Base-by-base conservation (phyloP, 2,113 vertebrate species). In the Lepisosteus osseus region DNA sequence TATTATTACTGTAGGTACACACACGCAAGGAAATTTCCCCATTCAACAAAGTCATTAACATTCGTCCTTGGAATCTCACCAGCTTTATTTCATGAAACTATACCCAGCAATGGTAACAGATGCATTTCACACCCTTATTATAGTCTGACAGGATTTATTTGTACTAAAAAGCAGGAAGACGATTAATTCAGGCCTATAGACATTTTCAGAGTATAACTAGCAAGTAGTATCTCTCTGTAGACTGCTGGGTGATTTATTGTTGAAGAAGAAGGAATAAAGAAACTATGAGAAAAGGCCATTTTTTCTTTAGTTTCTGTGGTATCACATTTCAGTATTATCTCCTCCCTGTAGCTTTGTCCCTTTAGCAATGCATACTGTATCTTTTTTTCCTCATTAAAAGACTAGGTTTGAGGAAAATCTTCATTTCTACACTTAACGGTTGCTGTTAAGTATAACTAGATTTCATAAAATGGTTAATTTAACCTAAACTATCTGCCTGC, bases 161-260 rank as follows among this genome's bases (percentile, higher is more conserved):
- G 55, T 79, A 72, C 77, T 72, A 68, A 77, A 83, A 79, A 87
- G 29, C 79, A 82, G 86, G 86, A 79, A 74, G 74, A 77, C 62
- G 78, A 84, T 80, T 83, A 81, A 77, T 56, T 73, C 76, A 82
- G 85, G 82, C 79, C 47, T 51, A 79, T 83, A 65, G 79, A 81
- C 86, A 83, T 87, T 89, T 87, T 75, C 67, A 64, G 76, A 64
- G 81, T 86, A 84, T 85, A 82, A 83, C 86, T 82, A 88, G 84
- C 47, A 6, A 9, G 5, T 51, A 6, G 5, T 6, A 51, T 51
- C 2, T 51, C 47, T 5, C 47, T 51, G 47, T 29, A 51, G 47
- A 51, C 47, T 51, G 47, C 47, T 9, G 57, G 5, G 12, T n/a
- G 13, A 59, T 59, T 59, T 59, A 13, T 59, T 8, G 5, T 13